Conservation (phyloP, 2,888 invertebrate genomes). For the Taenaris catops region DNA sequence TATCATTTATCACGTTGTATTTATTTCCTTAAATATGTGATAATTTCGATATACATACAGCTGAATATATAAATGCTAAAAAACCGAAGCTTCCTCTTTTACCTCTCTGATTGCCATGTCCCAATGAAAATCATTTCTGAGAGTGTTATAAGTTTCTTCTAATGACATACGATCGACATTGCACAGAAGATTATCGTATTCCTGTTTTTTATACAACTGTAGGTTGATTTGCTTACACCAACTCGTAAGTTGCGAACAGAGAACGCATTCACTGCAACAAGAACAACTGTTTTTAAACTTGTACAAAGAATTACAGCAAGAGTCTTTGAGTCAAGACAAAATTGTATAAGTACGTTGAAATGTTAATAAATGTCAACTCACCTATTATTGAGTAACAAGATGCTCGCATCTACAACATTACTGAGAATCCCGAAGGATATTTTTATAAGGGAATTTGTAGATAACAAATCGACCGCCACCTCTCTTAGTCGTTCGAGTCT, state of each 20-base stretch:
- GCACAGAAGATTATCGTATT: slow-evolving; percentile 73
- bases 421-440: slow-evolving; percentile 51
- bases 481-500: slow-evolving; percentile 36
- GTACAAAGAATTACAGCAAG: too few species aligned
- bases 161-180: slow-evolving; percentile 53
- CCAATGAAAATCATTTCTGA: slow-evolving; percentile 78
- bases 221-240: slow-evolving; percentile 77
- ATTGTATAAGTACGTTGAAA: too few species aligned
- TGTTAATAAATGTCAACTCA: too few species aligned
- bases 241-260: slow-evolving; percentile 68
- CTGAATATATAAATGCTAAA: too few species aligned
- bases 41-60: too few species aligned
- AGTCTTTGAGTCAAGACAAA: too few species aligned
- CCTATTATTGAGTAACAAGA: slow-evolving; percentile 63
- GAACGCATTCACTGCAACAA: slow-evolving; percentile 53
- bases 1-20: too few species aligned
- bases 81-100: too few species aligned
- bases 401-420: slow-evolving; percentile 61
- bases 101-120: slow-evolving; percentile 78
- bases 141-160: slow-evolving; percentile 48
- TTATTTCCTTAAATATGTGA: too few species aligned
- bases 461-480: slow-evolving; percentile 36
- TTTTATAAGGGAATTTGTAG: slow-evolving; percentile 52
- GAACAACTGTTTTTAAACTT: neutral
- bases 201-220: slow-evolving; percentile 74